These are phyloP conservation scores for Onychostoma macrolepis DNA, from an alignment of 2,113 vertebrate genomes.

Conservation along the genomic window DNA sequence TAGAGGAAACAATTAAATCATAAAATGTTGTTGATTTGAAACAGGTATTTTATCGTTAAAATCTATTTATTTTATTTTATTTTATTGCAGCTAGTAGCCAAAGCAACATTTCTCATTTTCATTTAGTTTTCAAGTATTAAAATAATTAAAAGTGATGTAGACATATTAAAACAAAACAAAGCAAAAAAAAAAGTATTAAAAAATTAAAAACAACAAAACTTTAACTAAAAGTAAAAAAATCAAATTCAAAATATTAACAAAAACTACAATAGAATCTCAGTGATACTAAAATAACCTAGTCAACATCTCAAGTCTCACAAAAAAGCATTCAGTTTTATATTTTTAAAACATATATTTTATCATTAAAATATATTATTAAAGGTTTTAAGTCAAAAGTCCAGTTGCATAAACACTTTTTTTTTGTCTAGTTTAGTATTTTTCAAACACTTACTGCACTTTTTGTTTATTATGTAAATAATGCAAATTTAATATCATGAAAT, in stretches of 20 bases:
- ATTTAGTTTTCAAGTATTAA: too few species aligned
- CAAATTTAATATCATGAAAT: background rate
- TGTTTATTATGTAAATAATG: background rate
- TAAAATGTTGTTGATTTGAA: background rate
- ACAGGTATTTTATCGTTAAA: background rate
- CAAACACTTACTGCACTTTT: background rate
- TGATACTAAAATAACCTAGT: background rate
- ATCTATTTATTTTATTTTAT: background rate
- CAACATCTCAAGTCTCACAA: background rate
- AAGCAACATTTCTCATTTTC: background rate
- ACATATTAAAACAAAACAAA: background rate
- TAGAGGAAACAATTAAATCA: background rate
- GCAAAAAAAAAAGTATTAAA: too few species aligned
- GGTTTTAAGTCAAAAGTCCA: background rate
- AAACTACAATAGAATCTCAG: too few species aligned
- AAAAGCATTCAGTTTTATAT: background rate
- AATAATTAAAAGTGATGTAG: too few species aligned
- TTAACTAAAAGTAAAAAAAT: too few species aligned
- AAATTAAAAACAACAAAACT: too few species aligned
- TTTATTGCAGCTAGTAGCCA: too few species aligned
- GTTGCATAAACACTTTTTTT: background rate
- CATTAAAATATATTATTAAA: background rate
- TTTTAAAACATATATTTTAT: background rate
- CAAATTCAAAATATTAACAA: too few species aligned
- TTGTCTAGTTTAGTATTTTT: background rate